phyloP scores from a whole-genome alignment of 2,888 invertebrate species.

The Scrobipalpa atriplicella region DNA sequence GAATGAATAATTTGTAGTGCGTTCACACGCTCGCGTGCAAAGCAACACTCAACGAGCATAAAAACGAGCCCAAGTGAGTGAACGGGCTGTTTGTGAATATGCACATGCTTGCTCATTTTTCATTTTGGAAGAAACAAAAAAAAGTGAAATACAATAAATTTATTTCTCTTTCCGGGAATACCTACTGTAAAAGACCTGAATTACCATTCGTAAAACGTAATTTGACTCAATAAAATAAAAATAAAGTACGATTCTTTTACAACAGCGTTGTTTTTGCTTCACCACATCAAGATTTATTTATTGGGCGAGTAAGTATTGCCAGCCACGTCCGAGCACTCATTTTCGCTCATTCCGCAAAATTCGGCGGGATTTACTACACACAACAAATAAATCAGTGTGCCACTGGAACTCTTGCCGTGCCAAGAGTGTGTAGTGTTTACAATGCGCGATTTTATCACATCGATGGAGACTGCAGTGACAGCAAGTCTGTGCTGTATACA shows the following conservation, averaged over 20 bases:
- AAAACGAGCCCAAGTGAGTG: background rate
- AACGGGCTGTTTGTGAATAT: no score
- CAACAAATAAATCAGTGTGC: constrained; percentile 25
- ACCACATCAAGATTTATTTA: background rate
- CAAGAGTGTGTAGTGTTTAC: constrained; percentile 8
- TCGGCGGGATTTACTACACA: constrained; percentile 21
- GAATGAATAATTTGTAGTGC: no score
- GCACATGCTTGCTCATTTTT: no score
- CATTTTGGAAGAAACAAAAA: no score
- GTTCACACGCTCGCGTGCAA: no score
- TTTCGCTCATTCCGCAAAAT: constrained; percentile 17
- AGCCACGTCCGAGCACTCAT: constrained; percentile 9
- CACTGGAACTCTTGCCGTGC: constrained; percentile 25
- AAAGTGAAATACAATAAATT: no score
- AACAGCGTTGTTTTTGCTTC: background rate
- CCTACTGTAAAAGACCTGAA: no score
- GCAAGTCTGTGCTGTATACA: background rate
- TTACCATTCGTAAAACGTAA: no score
- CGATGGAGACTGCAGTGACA: background rate
- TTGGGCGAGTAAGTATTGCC: background rate
- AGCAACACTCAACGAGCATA: background rate
- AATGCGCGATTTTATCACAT: background rate
- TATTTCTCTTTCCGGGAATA: no score
- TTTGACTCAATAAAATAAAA: no score
- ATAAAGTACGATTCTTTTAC: no score